Evolutionary conservation across 2,113 vertebrate species (phyloP).

Genomic region (Leuciscus idus): DNA sequence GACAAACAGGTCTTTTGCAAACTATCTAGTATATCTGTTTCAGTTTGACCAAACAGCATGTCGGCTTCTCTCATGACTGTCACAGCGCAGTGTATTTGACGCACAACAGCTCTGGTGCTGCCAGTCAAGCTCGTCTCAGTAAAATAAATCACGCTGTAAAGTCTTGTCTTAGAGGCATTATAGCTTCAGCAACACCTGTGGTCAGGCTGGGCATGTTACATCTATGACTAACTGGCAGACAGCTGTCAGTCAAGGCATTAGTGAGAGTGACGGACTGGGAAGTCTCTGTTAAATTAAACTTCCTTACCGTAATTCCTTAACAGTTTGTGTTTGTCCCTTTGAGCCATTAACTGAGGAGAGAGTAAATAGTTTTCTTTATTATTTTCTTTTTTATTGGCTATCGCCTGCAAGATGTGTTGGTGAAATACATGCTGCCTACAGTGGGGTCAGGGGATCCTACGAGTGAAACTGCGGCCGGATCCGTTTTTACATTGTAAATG

Average conservation of each 20-base stretch:
- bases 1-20: neutral
- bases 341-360: neutral
- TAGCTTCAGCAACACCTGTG: neutral
- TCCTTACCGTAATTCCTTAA: neutral
- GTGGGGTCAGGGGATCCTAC: neutral
- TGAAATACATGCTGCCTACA: neutral
- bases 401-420: neutral
- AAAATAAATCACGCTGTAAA: neutral
- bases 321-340: neutral
- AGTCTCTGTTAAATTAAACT: neutral
- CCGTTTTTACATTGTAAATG: neutral
- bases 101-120: neutral
- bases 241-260: neutral
- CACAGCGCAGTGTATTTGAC: neutral
- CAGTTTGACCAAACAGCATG: slow-evolving; percentile 4
- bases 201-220: neutral
- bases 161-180: neutral
- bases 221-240: neutral
- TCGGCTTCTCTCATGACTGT: neutral
- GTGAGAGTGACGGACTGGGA: neutral
- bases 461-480: neutral
- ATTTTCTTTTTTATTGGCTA: neutral
- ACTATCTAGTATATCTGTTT: slow-evolving; percentile 3
- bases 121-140: slow-evolving; percentile 7
- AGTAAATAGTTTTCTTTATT: neutral